Base-by-base conservation (phyloP, 2,797 vertebrate species). In the Hydrolagus colliei region DNA sequence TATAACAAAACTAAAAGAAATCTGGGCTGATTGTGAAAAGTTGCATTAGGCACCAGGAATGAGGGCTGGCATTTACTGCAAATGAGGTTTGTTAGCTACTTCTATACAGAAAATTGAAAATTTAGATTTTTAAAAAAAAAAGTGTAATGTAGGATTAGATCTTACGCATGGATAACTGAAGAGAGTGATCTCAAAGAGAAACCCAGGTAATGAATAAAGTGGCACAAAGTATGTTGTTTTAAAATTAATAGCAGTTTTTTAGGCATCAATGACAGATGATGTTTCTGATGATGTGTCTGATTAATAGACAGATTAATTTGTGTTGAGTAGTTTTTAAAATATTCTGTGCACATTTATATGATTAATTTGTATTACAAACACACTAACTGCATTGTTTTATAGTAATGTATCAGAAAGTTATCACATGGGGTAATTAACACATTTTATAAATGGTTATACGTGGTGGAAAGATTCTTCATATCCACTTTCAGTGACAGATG, bases 21-120 rank as follows among this genome's bases (percentile, higher is more conserved):
- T 94, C 95, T 95, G 95, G 96, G 96, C 96, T 96, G 93, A 94
- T 91, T 87, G 87, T 92, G 90, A 90, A 91, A 91, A 91, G 88
- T 92, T 91, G 86, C 90, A 90, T 89, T 87, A 87, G 88, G 79
- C 90, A 91, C 90, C 91, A 92, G 91, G 89, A 27, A 91, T 86
- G 86, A 91, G 87, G 35, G 88, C 85, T 91, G 90, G 88, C 89
- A 88, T 91, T 91, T 91, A 87, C 90, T 92, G 91, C 88, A 89
- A 89, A 92, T 91, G 92, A 89, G 92, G 94, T 93, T 92, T 91
- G 86, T 86, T 84, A 88, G 89, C 90, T 91, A 91, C 88, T 89
- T 74, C 41, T 22, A 74, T 86, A 61, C 59, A 32, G n/a, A 74
- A 35, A 6, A 71, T n/a, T 2, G 11, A 52, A 67, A 86, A 22